Percentiles rank a stretch among this genome's conserved stretches.
Evolutionary conservation across 1,140 invertebrate genomes (phyloP).

Genomic region (Pseudomyrmex flavicornis): DNA sequence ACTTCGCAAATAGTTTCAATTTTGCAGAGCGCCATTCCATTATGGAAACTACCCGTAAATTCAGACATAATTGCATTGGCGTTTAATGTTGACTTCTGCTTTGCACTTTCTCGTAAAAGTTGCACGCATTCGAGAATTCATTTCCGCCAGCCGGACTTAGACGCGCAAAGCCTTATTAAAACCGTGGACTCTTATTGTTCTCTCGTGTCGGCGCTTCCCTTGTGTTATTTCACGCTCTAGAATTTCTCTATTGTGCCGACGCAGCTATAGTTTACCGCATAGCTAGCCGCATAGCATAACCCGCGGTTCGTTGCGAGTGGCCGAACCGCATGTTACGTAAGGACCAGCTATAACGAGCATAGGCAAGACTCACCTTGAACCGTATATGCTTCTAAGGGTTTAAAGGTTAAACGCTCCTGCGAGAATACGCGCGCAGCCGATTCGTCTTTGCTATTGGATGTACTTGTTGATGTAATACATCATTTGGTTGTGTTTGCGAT

Average conservation of each 20-base stretch:
- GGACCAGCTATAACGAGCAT: slow-evolving; percentile 74
- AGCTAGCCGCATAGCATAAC: slow-evolving; percentile 59
- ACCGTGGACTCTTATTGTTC: slow-evolving; percentile 12
- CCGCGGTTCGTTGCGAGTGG: slow-evolving; percentile 75
- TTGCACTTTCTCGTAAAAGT: slow-evolving; percentile 2
- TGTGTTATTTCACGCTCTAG: slow-evolving; percentile 23
- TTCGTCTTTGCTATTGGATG: slow-evolving; percentile 16
- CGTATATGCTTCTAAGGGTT: slow-evolving; percentile 65
- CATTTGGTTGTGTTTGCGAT: slow-evolving; percentile 5
- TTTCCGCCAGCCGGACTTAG: neutral
- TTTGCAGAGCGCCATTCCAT: neutral
- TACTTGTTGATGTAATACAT: neutral
- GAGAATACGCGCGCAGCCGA: slow-evolving; percentile 10
- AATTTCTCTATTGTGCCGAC: slow-evolving; percentile 57
- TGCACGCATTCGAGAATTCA: neutral
- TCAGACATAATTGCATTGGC: neutral
- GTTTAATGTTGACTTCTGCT: neutral
- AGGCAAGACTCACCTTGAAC: slow-evolving; percentile 75
- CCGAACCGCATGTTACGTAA: slow-evolving; percentile 66
- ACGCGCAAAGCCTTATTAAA: slow-evolving; percentile 16
- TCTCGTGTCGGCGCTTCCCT: neutral
- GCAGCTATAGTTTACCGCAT: slow-evolving; percentile 37
- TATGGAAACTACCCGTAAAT: neutral
- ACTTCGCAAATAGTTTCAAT: neutral
- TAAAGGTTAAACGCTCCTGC: slow-evolving; percentile 68